These are phyloP conservation scores for Bufo bufo DNA, from an alignment of 2,113 vertebrate genomes.

Conservation along the genomic window DNA sequence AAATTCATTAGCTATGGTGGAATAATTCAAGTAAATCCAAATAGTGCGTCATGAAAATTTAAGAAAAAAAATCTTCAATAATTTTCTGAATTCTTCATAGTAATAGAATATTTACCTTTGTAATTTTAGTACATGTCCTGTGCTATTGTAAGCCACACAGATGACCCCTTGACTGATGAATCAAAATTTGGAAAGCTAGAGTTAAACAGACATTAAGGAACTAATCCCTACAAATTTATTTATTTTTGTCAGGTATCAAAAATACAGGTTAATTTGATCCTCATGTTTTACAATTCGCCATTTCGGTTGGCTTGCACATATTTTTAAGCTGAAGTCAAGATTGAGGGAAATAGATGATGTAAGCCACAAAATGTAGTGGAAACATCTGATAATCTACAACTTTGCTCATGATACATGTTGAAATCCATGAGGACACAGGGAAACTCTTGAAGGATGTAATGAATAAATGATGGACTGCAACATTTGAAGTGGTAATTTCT, in stretches of 20 bases:
- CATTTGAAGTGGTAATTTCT: slow-evolving; percentile 48
- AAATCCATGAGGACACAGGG: slow-evolving; percentile 22
- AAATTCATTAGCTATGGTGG: too few species aligned
- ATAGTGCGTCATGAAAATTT: too few species aligned
- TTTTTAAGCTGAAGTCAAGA: not conserved
- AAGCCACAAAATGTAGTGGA: not conserved
- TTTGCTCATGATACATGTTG: slow-evolving; percentile 18
- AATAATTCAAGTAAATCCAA: too few species aligned
- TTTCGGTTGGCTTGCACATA: not conserved
- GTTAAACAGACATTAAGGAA: not conserved
- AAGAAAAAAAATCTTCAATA: too few species aligned
- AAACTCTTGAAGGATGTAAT: slow-evolving; percentile 24
- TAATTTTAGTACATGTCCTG: too few species aligned
- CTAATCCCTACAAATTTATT: not conserved
- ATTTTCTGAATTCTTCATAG: too few species aligned
- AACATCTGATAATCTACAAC: not conserved
- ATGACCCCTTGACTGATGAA: too few species aligned
- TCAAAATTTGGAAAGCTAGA: not conserved
- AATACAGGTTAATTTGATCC: not conserved
- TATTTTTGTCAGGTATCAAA: not conserved
- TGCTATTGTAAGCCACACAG: too few species aligned
- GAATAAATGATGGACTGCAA: slow-evolving; percentile 34
- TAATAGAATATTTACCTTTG: too few species aligned
- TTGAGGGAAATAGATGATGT: not conserved
- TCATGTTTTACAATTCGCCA: not conserved